Evolutionary conservation across 2,888 invertebrate genomes (phyloP), one percentile per base, ranked within the genome.

Genomic region (Meganola albula): DNA sequence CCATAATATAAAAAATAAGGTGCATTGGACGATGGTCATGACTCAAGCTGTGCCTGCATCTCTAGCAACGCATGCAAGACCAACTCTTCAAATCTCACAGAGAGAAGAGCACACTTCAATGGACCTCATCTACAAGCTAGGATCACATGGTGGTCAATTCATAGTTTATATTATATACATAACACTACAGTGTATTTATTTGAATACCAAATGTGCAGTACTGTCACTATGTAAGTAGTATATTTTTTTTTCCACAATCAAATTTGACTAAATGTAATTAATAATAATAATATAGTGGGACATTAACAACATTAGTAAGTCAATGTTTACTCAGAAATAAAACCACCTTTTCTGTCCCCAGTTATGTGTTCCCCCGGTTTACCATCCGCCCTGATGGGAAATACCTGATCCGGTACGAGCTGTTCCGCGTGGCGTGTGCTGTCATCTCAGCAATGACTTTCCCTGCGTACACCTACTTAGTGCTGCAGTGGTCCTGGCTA

Each of bases 81-180:
- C 82, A 85, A 84, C 84, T 85, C 82, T 75, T 82, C 80, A 59
- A 12, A 79, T 75, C 79, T 75, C 71, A 52, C 44, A 42, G 22
- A 76, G 80, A 77, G 77, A 79, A 80, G 69, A 85, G 84, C 83
- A 80, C 62, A 70, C 58, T 83, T 84, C 77, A 84, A 84, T 83
- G 78, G 80, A 76, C 67, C 66, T 65, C 54, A 51, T 68, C 74
- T 58, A 65, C 67, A 48, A 46, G 67, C 74, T 62, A 72, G 67
- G 66, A 64, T 54, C 50, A 58, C 51, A 58, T 47, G 56, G 58
- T 67, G 62, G 63, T 60, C 61, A 67, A 58, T n/a, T 50, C n/a
- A n/a, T n/a, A n/a, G 34, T 62, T 57, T 64, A 67, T 63, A 62
- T 55, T 56, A 54, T 49, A 53, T 58, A 59, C 54, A 64, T 53